Percentiles rank a stretch among this genome's conserved stretches.
phyloP scores from a whole-genome alignment of 2,888 invertebrate species.

The Julus scanicus region DNA sequence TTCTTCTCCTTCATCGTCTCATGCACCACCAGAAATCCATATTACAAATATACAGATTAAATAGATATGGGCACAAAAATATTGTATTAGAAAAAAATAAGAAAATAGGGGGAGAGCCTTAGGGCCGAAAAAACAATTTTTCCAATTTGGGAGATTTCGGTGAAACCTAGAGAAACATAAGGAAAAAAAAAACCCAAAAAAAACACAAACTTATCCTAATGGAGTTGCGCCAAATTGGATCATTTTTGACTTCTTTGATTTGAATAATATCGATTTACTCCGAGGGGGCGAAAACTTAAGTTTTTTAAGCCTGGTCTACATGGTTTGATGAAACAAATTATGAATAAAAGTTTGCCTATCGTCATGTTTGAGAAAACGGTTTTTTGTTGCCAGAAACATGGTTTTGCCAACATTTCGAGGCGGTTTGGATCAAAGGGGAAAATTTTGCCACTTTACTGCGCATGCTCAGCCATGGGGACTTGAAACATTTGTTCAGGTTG shows the following conservation, averaged over 20 bases:
- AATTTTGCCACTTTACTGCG: too few relatives aligned
- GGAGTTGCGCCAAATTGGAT: conserved; percentile 25
- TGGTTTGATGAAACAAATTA: too few relatives aligned
- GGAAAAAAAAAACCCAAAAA: neutral
- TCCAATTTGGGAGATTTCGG: neutral
- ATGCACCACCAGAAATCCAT: neutral
- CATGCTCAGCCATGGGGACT: too few relatives aligned
- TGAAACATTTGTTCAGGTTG: too few relatives aligned
- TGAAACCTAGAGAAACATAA: neutral
- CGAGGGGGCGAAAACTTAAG: neutral
- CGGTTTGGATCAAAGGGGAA: too few relatives aligned
- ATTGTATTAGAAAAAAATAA: conserved; percentile 8
- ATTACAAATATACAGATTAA: conserved; percentile 33
- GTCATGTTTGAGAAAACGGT: too few relatives aligned
- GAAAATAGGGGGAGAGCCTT: neutral
- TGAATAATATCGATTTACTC: neutral
- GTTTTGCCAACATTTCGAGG: too few relatives aligned
- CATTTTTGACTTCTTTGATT: conserved; percentile 33
- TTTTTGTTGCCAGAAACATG: too few relatives aligned
- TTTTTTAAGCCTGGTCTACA: too few relatives aligned
- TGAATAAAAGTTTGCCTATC: too few relatives aligned
- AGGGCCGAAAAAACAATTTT: conserved; percentile 18
- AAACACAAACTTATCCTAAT: neutral
- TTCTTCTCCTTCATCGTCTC: too few relatives aligned
- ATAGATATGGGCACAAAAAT: neutral